A percentile compares a stretch with the other conserved stretches of the same genome.
phyloP scores from a whole-genome alignment of 2,113 vertebrate genomes.

The Periophthalmus modestus region DNA sequence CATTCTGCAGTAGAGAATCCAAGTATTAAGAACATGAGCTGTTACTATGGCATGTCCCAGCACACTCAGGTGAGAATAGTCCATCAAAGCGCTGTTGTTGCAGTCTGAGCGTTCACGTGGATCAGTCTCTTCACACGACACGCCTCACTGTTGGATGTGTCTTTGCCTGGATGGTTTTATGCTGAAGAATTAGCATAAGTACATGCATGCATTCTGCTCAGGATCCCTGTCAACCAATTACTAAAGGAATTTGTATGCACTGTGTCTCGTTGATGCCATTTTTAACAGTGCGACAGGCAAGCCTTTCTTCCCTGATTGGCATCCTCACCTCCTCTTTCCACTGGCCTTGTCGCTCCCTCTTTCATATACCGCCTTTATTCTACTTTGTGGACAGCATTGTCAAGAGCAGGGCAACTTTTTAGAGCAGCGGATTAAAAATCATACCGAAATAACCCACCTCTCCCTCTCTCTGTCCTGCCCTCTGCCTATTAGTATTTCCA shows the following conservation, averaged over 20 bases:
- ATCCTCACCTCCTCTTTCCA: slow-evolving; percentile 37
- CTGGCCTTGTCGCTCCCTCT: slow-evolving; percentile 47
- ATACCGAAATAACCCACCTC: slow-evolving; percentile 47
- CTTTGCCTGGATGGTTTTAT: slow-evolving; percentile 29
- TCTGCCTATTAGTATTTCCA: slow-evolving; percentile 38
- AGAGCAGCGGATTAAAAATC: slow-evolving; percentile 39
- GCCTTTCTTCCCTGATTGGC: slow-evolving; percentile 59
- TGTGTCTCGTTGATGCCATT: slow-evolving; percentile 28
- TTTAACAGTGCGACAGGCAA: slow-evolving; percentile 33
- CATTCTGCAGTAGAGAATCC: slow-evolving; percentile 10
- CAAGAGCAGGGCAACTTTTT: slow-evolving; percentile 37
- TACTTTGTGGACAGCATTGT: slow-evolving; percentile 19
- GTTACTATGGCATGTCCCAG: slow-evolving; percentile 23
- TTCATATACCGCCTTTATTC: slow-evolving; percentile 33
- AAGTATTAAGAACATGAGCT: slow-evolving; percentile 22
- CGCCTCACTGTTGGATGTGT: slow-evolving; percentile 24
- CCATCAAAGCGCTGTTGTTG: background rate
- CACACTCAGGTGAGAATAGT: slow-evolving; percentile 14
- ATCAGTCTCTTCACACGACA: slow-evolving; percentile 13
- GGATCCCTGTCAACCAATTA: slow-evolving; percentile 62
- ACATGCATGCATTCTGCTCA: slow-evolving; percentile 50
- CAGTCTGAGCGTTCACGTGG: slow-evolving; percentile 32
- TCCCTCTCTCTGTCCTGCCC: slow-evolving; percentile 23
- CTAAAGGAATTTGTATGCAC: slow-evolving; percentile 53
- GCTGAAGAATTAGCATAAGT: slow-evolving; percentile 50